phyloP scores from a whole-genome alignment of 2,888 invertebrate species.

The Mesorhabditis sp. region DNA sequence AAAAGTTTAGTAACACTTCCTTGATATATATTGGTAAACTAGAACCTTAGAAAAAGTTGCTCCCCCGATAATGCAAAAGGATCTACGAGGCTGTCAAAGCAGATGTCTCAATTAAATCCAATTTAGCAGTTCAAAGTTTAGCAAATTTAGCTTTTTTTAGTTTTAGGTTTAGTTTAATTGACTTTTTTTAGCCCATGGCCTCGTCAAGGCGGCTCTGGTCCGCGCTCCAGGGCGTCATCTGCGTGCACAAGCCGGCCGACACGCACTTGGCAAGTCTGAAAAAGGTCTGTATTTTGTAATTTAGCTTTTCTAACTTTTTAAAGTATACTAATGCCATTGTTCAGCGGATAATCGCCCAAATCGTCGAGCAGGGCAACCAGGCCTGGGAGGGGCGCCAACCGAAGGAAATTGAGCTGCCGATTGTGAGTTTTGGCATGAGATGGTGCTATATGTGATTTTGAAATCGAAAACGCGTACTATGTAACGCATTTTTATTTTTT shows the following conservation, averaged over 20 bases:
- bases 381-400: background rate
- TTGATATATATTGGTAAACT: too few relatives aligned
- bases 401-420: background rate
- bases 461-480: too few relatives aligned
- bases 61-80: too few relatives aligned
- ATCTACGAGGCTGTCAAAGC: too few relatives aligned
- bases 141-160: too few relatives aligned
- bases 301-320: background rate
- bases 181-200: background rate
- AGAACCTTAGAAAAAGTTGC: too few relatives aligned
- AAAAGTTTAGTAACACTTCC: too few relatives aligned
- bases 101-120: too few relatives aligned
- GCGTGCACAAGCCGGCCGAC: slow-evolving; percentile 52
- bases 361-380: background rate
- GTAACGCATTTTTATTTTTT: background rate
- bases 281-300: slow-evolving; percentile 13
- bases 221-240: slow-evolving; percentile 46
- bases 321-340: background rate
- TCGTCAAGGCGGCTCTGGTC: slow-evolving; percentile 16
- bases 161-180: too few relatives aligned
- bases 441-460: background rate
- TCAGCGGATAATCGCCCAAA: background rate
- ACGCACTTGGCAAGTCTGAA: slow-evolving; percentile 39
- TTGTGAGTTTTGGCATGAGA: background rate
- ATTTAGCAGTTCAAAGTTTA: too few relatives aligned